Conservation (phyloP, 1,140 invertebrate genomes). For the Dinothrombium tinctorium region DNA sequence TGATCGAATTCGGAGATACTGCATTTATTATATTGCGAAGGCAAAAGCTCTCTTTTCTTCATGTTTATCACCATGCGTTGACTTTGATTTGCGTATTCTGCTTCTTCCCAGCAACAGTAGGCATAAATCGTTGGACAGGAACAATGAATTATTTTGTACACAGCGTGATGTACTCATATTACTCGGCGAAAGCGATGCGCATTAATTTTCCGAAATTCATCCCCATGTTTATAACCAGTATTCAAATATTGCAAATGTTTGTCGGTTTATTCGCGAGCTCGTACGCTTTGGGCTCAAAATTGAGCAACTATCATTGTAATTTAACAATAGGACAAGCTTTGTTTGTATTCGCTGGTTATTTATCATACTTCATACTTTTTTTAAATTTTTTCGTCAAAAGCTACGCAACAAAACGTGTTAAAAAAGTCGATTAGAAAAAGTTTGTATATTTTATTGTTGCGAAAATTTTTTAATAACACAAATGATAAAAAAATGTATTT, state of each 20-base stretch:
- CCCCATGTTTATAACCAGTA: conserved; percentile 26
- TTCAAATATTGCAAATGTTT: conserved; percentile 30
- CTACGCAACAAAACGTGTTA: no score
- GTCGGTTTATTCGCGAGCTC: conserved; percentile 18
- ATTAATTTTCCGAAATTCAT: conserved; percentile 24
- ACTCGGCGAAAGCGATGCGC: conserved; percentile 25
- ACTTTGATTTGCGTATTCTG: conserved; percentile 26
- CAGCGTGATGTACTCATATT: conserved; percentile 26
- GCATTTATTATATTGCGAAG: conserved; percentile 28
- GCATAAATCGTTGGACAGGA: conserved; percentile 27
- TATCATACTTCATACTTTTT: conserved; percentile 9
- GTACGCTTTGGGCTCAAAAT: conserved; percentile 3
- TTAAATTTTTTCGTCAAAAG: conserved; percentile 10
- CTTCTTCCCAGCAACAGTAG: conserved; percentile 7
- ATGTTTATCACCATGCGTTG: conserved; percentile 32
- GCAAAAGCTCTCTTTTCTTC: conserved; percentile 30
- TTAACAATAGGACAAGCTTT: background rate
- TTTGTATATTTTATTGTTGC: no score
- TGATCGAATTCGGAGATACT: conserved; percentile 31
- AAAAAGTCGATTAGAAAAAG: no score
- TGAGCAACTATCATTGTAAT: background rate
- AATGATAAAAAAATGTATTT: no score
- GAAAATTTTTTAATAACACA: no score
- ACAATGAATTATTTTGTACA: conserved; percentile 30
- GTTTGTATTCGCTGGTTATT: conserved; percentile 6